Evolutionary conservation across 2,797 vertebrate genomes (phyloP).

Genomic region (Xerus rutilus): DNA sequence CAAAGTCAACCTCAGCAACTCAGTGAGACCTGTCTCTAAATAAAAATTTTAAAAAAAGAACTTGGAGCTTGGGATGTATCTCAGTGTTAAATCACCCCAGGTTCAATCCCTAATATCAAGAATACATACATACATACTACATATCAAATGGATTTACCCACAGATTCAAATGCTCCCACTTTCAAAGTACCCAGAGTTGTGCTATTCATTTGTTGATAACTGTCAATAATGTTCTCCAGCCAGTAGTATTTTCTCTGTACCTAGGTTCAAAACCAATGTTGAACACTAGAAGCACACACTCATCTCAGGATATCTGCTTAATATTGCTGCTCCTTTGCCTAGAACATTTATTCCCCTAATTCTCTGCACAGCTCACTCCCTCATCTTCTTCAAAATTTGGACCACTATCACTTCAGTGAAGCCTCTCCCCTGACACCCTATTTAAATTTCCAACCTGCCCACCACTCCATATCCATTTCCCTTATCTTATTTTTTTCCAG

Average conservation of each 20-base stretch:
- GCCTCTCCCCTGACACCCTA: neutral
- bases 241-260: neutral
- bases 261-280: neutral
- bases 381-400: neutral
- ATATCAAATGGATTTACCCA: neutral
- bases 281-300: neutral
- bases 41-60: no score
- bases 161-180: constrained; percentile 2
- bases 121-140: neutral
- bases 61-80: no score
- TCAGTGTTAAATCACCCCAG: no score
- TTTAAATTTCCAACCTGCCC: neutral
- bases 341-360: neutral
- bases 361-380: neutral
- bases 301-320: neutral
- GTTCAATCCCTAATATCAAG: no score
- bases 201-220: neutral
- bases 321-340: neutral
- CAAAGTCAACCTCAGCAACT: no score
- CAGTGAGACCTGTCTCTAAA: no score
- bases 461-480: neutral
- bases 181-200: neutral
- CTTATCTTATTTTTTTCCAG: constrained; percentile 18
- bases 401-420: neutral
- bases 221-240: neutral